These are phyloP conservation scores for Drosophila pachea DNA, from an alignment of 1,140 invertebrate species.

Conservation along the genomic window DNA sequence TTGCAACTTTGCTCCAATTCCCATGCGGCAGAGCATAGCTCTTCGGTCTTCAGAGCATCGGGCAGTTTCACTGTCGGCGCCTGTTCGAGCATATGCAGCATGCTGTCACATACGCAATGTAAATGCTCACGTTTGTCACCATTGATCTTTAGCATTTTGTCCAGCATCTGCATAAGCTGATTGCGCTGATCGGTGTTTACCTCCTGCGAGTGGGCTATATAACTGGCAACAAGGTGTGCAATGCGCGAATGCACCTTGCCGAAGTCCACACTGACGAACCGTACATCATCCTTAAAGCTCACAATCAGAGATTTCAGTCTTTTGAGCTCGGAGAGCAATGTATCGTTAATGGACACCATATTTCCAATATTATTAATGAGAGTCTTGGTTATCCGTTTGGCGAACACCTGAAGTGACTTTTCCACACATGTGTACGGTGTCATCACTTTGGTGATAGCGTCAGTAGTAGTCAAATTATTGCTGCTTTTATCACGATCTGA, in stretches of 20 bases:
- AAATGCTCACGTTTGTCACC: conserved; percentile 62
- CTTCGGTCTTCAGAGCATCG: conserved; percentile 79
- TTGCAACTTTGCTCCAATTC: conserved; percentile 72
- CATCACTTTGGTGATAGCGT: conserved; percentile 42
- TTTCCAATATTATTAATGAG: conserved; percentile 76
- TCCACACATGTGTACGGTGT: conserved; percentile 83
- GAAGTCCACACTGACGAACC: conserved; percentile 83
- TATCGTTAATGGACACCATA: conserved; percentile 74
- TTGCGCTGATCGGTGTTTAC: conserved; percentile 32
- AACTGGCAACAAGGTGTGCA: conserved; percentile 81
- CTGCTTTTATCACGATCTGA: conserved; percentile 11
- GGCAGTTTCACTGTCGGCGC: conserved; percentile 38
- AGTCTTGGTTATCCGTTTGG: conserved; percentile 82
- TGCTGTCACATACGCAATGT: conserved; percentile 60
- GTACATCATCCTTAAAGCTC: conserved; percentile 83
- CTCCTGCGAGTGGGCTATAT: conserved; percentile 71
- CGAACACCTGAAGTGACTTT: conserved; percentile 84
- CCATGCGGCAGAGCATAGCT: conserved; percentile 81
- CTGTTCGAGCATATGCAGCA: conserved; percentile 48
- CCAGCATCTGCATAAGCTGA: conserved; percentile 57
- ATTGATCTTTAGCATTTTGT: conserved; percentile 30
- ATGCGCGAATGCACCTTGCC: conserved; percentile 83
- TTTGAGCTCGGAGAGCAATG: conserved; percentile 83
- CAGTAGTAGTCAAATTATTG: not conserved
- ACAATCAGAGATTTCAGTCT: conserved; percentile 83